A percentile compares a stretch with the other conserved stretches of the same genome.
These are phyloP conservation scores for Netelia fuscicornis DNA, from an alignment of 2,888 invertebrate genomes.

Conservation along the genomic window DNA sequence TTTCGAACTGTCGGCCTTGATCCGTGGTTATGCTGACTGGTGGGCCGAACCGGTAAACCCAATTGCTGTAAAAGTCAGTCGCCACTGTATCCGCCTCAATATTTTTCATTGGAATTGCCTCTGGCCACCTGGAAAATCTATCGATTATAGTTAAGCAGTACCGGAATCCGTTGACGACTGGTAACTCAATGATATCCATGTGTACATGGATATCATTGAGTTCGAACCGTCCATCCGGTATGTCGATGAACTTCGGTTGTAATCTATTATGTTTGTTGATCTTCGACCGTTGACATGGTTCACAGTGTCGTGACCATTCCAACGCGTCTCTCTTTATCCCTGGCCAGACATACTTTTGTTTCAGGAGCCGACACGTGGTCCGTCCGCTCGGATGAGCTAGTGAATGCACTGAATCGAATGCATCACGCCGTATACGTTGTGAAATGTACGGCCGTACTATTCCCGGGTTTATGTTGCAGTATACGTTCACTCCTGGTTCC, in stretches of 20 bases:
- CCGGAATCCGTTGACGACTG: conserved; percentile 69
- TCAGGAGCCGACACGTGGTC: conserved; percentile 57
- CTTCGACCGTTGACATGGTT: conserved; percentile 69
- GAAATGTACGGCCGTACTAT: conserved; percentile 71
- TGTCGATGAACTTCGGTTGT: conserved; percentile 25
- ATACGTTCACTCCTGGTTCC: conserved; percentile 30
- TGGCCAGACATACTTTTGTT: conserved; percentile 72
- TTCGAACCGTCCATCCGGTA: conserved; percentile 48
- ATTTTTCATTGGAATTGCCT: conserved; percentile 77
- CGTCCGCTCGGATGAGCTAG: conserved; percentile 69
- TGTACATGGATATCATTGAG: too few relatives aligned
- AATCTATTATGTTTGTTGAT: conserved; percentile 62
- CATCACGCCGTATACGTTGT: conserved; percentile 59
- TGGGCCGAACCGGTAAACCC: conserved; percentile 78
- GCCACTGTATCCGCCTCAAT: conserved; percentile 77
- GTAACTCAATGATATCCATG: conserved; percentile 64
- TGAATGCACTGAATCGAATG: conserved; percentile 68
- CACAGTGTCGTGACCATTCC: conserved; percentile 64
- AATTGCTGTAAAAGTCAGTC: conserved; percentile 71
- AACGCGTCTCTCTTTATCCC: conserved; percentile 62
- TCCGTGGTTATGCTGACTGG: conserved; percentile 77
- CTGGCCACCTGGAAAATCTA: conserved; percentile 76
- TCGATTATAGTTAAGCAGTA: conserved; percentile 80
- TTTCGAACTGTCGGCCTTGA: conserved; percentile 76
- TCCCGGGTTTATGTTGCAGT: conserved; percentile 67